Base-by-base conservation (phyloP, 2,797 vertebrate species). In the Smutsia gigantea region DNA sequence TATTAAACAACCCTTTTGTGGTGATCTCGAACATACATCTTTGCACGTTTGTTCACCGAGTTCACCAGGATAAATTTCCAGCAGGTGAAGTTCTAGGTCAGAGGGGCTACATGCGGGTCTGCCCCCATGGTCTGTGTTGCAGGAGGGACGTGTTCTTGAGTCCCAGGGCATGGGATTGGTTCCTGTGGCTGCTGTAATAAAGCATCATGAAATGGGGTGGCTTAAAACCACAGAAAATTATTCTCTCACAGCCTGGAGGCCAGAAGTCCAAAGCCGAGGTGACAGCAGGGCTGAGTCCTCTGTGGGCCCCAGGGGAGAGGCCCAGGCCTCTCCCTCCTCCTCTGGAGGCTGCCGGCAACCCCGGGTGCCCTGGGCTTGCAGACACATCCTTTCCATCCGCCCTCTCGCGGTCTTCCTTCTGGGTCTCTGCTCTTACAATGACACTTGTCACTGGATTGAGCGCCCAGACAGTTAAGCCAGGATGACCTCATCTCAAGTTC, bases 21-120 rank as follows among this genome's bases (percentile, higher is more conserved):
- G 5, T 31, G 25, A 5, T 8, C 34, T 53, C 17, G 7, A 9
- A 8, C 34, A 0, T 3, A 1, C 4, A 3, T 42, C 8, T 42
- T 18, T 66, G 14, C 27, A 2, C 13, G 5, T 29, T n/a, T 18
- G 5, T 19, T 37, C 14, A 10, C 51, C 34, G 34, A 49, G 29
- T n/a, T 39, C 90, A 17, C 8, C 2, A n/a, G 34, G 34, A 27
- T 74, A 17, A n/a, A 37, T 21, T 66, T 72, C 69, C 7, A 34
- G 4, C 29, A 64, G 27, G 0, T 12, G 72, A 31, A 11, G 46
- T 31, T 77, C 27, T 59, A 27, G 71, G 10, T 34, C 53, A 27
- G 6, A 87, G 69, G 53, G 55, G 8, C 0, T 3, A 27, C 18
- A 13, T 4, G 25, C 18, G 2, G 2, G 46, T n/a, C 4, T 2